Conservation (phyloP, 2,113 vertebrate species). For the Apistogramma diplotaenia region DNA sequence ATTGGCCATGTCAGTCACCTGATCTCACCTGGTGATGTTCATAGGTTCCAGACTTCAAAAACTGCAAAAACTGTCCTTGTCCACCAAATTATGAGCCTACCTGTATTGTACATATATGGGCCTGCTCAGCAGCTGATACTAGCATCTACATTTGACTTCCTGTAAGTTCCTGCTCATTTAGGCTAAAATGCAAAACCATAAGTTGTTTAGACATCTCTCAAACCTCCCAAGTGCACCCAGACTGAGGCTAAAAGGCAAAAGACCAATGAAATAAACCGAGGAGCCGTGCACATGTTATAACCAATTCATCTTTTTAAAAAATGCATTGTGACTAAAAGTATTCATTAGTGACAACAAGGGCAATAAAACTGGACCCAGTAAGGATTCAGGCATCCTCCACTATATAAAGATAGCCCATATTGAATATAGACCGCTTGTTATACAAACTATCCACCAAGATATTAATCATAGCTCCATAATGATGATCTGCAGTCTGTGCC, state of each 20-base stretch:
- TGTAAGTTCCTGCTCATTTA: not conserved
- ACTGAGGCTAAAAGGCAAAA: conserved; percentile 61
- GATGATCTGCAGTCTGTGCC: not conserved
- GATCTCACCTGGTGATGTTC: not conserved
- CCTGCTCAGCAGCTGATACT: not conserved
- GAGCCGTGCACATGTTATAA: conserved; percentile 64
- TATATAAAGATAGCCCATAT: conserved; percentile 10
- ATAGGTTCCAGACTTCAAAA: not conserved
- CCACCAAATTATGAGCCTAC: not conserved
- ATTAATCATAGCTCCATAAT: not conserved
- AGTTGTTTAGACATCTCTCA: conserved; percentile 30
- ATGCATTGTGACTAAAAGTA: conserved; percentile 31
- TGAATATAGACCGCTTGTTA: not conserved
- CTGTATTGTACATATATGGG: not conserved
- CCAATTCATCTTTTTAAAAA: conserved; percentile 55
- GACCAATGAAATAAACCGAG: conserved; percentile 54
- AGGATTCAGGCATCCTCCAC: conserved; percentile 11
- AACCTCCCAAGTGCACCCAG: conserved; percentile 55
- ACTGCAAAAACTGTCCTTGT: not conserved
- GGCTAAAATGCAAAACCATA: conserved; percentile 3
- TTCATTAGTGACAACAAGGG: conserved; percentile 52
- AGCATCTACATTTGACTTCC: not conserved
- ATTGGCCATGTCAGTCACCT: fast-evolving
- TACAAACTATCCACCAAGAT: not conserved
- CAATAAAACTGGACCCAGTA: conserved; percentile 10